phyloP scores from a whole-genome alignment of 92 coral and sea anemone genomes.

The Phenganax marumi region DNA sequence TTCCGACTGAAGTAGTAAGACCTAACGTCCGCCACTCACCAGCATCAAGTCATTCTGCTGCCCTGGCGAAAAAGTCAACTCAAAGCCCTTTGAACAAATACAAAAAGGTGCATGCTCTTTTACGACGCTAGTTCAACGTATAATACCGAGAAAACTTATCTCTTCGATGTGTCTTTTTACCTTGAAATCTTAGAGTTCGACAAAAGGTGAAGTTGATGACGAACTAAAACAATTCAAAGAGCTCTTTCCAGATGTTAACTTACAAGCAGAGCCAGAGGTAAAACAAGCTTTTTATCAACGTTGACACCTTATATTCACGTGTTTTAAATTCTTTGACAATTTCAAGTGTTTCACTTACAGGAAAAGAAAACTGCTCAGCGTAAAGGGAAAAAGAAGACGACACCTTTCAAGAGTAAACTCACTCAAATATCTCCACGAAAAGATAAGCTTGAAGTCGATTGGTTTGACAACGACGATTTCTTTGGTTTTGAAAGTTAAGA shows the following conservation, averaged over 20 bases:
- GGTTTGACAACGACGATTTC: slow-evolving; percentile 90
- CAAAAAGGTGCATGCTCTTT: slow-evolving; percentile 47
- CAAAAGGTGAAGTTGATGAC: slow-evolving; percentile 58
- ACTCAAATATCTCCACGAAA: slow-evolving; percentile 67
- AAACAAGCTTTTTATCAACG: slow-evolving; percentile 20
- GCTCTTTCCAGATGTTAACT: slow-evolving; percentile 77
- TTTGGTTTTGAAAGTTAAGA: slow-evolving; percentile 70
- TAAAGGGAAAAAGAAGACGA: slow-evolving; percentile 57
- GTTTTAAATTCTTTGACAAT: neutral
- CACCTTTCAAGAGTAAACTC: slow-evolving; percentile 76
- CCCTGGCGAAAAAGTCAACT: slow-evolving; percentile 31
- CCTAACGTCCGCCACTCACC: slow-evolving; percentile 92
- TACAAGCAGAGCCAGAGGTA: slow-evolving; percentile 35
- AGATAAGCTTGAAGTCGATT: slow-evolving; percentile 65
- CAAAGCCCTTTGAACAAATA: slow-evolving; percentile 27
- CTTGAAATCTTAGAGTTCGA: slow-evolving; percentile 39
- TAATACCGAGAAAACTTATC: neutral
- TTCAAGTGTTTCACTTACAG: slow-evolving; percentile 24
- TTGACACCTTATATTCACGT: neutral
- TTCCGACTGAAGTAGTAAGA: slow-evolving; percentile 68
- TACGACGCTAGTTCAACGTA: slow-evolving; percentile 69
- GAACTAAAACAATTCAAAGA: slow-evolving; percentile 83
- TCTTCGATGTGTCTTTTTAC: neutral
- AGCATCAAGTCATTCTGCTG: slow-evolving; percentile 67
- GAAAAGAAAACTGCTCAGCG: slow-evolving; percentile 5